Evolutionary conservation across 2,113 vertebrate species (phyloP), one percentile per base, ranked within the genome.

Genomic region (Plectropomus leopardus): DNA sequence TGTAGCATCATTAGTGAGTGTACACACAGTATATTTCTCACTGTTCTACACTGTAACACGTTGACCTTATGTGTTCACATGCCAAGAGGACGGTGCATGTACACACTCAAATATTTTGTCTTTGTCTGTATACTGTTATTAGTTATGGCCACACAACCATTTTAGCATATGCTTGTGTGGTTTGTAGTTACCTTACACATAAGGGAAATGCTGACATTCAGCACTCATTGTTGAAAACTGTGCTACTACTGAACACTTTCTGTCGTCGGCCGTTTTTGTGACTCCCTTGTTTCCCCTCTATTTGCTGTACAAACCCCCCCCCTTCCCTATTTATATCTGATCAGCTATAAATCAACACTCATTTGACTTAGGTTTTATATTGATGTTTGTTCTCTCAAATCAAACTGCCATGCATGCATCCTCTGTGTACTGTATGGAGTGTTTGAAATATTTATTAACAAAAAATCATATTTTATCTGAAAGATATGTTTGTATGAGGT

Each of bases 321-420:
- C 76, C 73, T 78, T 80, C 76, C 48, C 86, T 88, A 88, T 85
- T 91, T 92, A 89, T 93, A 88, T 90, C 82, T 53, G 53, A 86
- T 90, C 85, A 64, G 74, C 81, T 85, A 72, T 72, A 42, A 74
- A 79, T 90, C 91, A n/a, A 28, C 94, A 92, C 93, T 96, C 92
- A 92, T 94, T 94, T 89, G 94, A 95, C 89, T 95, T 94, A 53
- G 93, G 92, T 90, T 96, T 92, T 96, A 94, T 96, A 92, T 96
- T 94, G 92, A 93, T 92, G 67, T 94, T 85, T 88, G 84, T 95
- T 80, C 88, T 90, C 91, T 93, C 77, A 90, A 87, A 93, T 94
- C 90, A 93, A 96, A 93, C 92, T 94, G 93, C 96, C 95, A 94
- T 86, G 96, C 97, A 98, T 98, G 98, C 94, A 78, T 95, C 88